Percentiles rank a stretch among this genome's conserved stretches.
Evolutionary conservation across 2,797 vertebrate genomes (phyloP).

Genomic region (Dermochelys coriacea): DNA sequence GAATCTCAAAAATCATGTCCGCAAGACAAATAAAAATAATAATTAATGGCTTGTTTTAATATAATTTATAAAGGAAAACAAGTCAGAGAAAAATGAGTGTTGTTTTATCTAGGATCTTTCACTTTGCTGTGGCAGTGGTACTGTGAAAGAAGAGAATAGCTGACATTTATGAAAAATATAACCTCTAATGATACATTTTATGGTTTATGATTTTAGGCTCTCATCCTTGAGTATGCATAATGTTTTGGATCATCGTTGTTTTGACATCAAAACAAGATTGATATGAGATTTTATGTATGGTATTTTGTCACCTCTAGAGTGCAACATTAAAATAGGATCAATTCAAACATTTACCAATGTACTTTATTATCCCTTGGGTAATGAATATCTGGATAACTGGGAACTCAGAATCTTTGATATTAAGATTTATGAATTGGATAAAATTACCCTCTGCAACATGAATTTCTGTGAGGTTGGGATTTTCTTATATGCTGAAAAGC

Average conservation of each 20-base stretch:
- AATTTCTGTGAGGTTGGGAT: conserved; percentile 62
- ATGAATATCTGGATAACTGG: conserved; percentile 75
- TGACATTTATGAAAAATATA: conserved; percentile 66
- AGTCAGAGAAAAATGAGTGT: conserved; percentile 16
- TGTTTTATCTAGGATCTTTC: conserved; percentile 44
- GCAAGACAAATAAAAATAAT: neutral
- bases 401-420: conserved; percentile 63
- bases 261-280: conserved; percentile 53
- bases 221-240: conserved; percentile 54
- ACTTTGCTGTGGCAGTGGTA: conserved; percentile 37
- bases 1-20: neutral
- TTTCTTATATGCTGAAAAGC: conserved; percentile 54
- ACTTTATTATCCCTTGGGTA: conserved; percentile 61
- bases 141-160: conserved; percentile 38
- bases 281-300: conserved; percentile 31
- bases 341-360: conserved; percentile 57
- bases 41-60: conserved; percentile 27
- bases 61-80: conserved; percentile 54
- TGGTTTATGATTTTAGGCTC: conserved; percentile 57
- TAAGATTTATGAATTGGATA: conserved; percentile 75
- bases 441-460: conserved; percentile 68
- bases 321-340: conserved; percentile 56
- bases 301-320: conserved; percentile 58
- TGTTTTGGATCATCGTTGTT: conserved; percentile 60
- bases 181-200: conserved; percentile 49